phyloP scores from a whole-genome alignment of 2,888 invertebrate species.

The Agriopis leucophaearia region DNA sequence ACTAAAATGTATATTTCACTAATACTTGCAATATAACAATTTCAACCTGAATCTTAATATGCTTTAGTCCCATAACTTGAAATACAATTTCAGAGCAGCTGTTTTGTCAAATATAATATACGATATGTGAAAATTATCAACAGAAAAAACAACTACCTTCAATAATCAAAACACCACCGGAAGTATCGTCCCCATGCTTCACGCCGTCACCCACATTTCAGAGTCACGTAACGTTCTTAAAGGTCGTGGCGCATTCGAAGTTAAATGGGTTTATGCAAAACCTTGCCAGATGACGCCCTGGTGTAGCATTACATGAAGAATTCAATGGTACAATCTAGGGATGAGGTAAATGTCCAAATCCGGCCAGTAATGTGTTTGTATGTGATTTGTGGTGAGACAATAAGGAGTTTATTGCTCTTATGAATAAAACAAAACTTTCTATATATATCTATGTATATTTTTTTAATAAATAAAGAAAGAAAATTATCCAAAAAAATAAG shows the following conservation, averaged over 20 bases:
- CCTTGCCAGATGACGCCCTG: conserved; percentile 39
- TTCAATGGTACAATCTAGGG: conserved; percentile 31
- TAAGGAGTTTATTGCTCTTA: no score
- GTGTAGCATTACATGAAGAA: conserved; percentile 38
- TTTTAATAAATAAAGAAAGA: no score
- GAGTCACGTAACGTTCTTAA: conserved; percentile 39
- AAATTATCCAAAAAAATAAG: no score
- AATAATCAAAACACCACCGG: conserved; percentile 1
- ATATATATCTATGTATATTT: no score
- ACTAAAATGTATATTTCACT: no score
- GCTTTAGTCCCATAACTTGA: no score
- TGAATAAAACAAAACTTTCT: no score
- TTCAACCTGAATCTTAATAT: no score
- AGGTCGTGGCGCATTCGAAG: conserved; percentile 42
- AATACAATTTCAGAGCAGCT: no score
- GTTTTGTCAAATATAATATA: no score
- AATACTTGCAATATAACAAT: no score
- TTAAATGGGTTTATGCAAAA: conserved; percentile 49
- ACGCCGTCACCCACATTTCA: conserved; percentile 35
- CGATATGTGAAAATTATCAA: not conserved
- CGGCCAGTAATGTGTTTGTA: not conserved
- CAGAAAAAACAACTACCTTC: not conserved
- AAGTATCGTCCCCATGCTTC: conserved; percentile 27
- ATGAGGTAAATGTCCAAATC: not conserved
- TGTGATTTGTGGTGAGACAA: no score